Percentiles rank a stretch among this genome's conserved stretches.
phyloP scores from a whole-genome alignment of 2,888 invertebrate genomes.

The Folsomia manolachei region DNA sequence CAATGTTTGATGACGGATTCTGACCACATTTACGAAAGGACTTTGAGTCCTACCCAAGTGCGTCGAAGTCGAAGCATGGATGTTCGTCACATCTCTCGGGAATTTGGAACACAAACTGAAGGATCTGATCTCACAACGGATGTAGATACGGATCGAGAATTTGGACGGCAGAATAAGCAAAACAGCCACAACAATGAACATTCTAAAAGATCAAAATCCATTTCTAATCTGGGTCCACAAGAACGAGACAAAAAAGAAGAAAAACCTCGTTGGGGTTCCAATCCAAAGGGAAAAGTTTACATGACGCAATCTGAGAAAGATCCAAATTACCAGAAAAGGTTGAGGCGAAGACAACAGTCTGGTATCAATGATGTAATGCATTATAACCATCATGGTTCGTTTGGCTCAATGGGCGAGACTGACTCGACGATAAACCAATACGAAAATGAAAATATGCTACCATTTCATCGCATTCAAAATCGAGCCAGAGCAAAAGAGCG shows the following conservation, averaged over 20 bases:
- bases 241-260: slow-evolving; percentile 47
- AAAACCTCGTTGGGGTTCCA: slow-evolving; percentile 56
- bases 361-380: not conserved
- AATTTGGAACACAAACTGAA: slow-evolving; percentile 48
- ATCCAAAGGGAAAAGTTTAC: slow-evolving; percentile 71
- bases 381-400: not conserved
- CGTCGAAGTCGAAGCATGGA: slow-evolving; percentile 31
- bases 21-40: slow-evolving; percentile 29
- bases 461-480: not conserved
- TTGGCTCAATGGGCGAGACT: not conserved
- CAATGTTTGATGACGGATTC: slow-evolving; percentile 40
- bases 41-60: slow-evolving; percentile 34
- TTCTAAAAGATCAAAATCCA: not conserved
- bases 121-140: slow-evolving; percentile 20
- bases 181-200: not conserved
- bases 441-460: not conserved
- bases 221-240: not conserved
- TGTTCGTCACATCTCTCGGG: slow-evolving; percentile 19
- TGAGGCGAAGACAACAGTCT: slow-evolving; percentile 42
- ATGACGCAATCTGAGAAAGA: slow-evolving; percentile 88
- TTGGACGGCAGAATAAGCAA: not conserved
- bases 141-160: not conserved
- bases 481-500: not conserved
- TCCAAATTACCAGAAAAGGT: slow-evolving; percentile 64
- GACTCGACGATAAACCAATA: not conserved